Conservation (phyloP, 2,888 invertebrate species). For the Marasmarcha lunaedactyla region DNA sequence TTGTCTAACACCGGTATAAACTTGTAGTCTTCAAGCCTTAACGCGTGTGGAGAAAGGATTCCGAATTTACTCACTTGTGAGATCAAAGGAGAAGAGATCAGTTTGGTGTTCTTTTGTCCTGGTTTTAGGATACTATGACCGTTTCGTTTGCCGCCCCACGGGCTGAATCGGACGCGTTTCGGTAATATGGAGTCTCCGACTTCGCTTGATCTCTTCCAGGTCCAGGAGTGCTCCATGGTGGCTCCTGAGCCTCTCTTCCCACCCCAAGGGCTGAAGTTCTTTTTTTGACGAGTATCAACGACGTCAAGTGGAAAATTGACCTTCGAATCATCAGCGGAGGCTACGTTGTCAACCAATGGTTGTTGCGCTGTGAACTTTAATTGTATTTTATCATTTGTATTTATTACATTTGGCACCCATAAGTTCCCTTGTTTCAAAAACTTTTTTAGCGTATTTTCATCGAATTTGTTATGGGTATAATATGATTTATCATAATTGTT, state of each 20-base stretch:
- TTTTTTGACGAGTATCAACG: conserved; percentile 22
- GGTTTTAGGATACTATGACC: conserved; percentile 51
- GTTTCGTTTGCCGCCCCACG: conserved; percentile 60
- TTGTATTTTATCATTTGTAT: no score
- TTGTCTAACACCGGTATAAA: conserved; percentile 39
- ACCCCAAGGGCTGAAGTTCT: conserved; percentile 59
- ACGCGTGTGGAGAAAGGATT: conserved; percentile 28
- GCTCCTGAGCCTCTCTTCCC: conserved; percentile 32
- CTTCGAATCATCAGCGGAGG: no score
- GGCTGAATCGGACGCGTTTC: conserved; percentile 56
- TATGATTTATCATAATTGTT: no score
- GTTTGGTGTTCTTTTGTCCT: conserved; percentile 35
- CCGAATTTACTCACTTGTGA: conserved; percentile 34
- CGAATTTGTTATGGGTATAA: no score
- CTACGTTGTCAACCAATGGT: no score
- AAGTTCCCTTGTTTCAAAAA: no score
- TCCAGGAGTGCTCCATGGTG: conserved; percentile 40
- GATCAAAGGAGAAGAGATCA: conserved; percentile 49
- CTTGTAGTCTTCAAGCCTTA: conserved; percentile 36
- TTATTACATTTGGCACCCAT: no score
- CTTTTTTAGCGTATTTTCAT: no score
- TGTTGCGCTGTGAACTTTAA: no score
- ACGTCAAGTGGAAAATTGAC: no score
- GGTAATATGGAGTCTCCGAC: conserved; percentile 57
- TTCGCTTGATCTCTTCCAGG: conserved; percentile 42